Conservation (phyloP, 2,888 invertebrate genomes). For the Phymatocera aterrima region DNA sequence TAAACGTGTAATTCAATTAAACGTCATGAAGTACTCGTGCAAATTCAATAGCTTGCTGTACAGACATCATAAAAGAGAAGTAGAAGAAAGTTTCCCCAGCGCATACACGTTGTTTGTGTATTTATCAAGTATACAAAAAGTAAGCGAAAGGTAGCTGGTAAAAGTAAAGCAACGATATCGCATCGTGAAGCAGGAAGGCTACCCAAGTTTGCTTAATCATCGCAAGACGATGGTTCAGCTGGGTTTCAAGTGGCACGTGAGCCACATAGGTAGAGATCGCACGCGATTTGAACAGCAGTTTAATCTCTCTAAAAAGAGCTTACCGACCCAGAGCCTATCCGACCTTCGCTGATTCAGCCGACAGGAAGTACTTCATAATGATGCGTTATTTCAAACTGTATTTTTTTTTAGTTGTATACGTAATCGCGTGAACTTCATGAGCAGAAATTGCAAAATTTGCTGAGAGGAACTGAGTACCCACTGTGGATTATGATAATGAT, state of each 20-base stretch:
- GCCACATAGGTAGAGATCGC: neutral
- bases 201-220: conserved; percentile 16
- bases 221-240: neutral
- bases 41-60: neutral
- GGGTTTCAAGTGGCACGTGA: conserved; percentile 13
- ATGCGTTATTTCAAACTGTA: neutral
- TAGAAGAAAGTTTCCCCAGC: neutral
- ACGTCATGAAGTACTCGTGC: neutral
- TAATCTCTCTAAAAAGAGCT: neutral
- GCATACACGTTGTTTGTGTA: neutral
- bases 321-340: conserved; percentile 6
- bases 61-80: neutral
- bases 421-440: neutral
- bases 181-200: neutral
- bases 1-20: neutral
- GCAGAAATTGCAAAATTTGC: neutral
- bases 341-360: neutral
- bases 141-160: neutral
- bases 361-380: conserved; percentile 5
- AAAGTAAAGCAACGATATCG: conserved; percentile 8
- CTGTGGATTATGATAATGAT: too few species aligned
- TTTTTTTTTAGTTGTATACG: neutral
- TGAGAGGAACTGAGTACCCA: neutral
- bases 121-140: neutral
- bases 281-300: neutral